These are phyloP conservation scores for Himalopsyche tibetana DNA, from an alignment of 2,888 invertebrate genomes.

Conservation along the genomic window DNA sequence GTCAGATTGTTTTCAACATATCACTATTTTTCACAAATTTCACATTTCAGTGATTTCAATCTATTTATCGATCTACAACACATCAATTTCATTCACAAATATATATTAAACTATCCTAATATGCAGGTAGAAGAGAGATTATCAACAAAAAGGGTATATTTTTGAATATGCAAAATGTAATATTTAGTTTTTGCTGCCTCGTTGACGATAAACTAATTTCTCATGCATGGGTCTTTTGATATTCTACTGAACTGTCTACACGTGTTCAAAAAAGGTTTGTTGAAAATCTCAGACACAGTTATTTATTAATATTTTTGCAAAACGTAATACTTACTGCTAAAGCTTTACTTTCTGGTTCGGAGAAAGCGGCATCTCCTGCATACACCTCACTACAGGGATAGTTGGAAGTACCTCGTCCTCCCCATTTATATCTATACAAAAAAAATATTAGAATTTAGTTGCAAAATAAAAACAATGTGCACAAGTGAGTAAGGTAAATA, in stretches of 20 bases:
- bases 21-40: no score
- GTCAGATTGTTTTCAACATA: no score
- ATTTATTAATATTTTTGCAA: no score
- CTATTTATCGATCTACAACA: no score
- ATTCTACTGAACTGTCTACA: no score
- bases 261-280: not conserved
- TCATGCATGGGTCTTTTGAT: no score
- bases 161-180: not conserved
- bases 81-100: no score
- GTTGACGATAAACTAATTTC: not conserved
- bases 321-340: conserved; percentile 70
- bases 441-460: not conserved
- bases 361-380: conserved; percentile 87
- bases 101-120: no score
- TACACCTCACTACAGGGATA: conserved; percentile 90
- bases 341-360: conserved; percentile 90
- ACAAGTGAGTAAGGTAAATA: conserved; percentile 65
- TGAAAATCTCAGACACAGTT: no score
- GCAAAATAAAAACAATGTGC: not conserved
- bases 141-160: no score
- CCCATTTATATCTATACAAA: conserved; percentile 84
- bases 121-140: no score
- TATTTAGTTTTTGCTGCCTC: not conserved
- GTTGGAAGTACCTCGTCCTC: conserved; percentile 88
- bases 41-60: no score